Conservation (phyloP, 2,113 vertebrate genomes). For the Phoenicopterus ruber region DNA sequence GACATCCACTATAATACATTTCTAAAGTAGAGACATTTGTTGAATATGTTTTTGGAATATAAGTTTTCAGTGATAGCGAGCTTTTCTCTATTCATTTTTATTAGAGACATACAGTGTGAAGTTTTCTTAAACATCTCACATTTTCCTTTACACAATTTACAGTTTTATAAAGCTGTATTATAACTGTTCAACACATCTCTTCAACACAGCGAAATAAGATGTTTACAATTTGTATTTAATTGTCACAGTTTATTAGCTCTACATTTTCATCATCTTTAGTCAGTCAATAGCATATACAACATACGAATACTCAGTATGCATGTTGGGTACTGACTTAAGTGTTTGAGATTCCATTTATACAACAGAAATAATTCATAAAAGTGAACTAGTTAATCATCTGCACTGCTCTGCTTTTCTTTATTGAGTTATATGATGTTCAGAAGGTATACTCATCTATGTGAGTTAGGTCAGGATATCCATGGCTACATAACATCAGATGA, state of each 20-base stretch:
- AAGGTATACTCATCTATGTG: not conserved
- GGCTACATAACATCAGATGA: not conserved
- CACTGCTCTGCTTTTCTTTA: not conserved
- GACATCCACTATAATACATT: not conserved
- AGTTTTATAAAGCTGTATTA: not conserved
- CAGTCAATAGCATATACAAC: not conserved
- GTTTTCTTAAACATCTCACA: not conserved
- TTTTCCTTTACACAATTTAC: not conserved
- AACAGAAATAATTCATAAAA: not conserved
- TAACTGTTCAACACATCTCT: not conserved
- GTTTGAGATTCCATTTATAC: not conserved
- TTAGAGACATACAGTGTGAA: not conserved
- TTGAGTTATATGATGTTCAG: not conserved
- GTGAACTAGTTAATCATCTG: not conserved
- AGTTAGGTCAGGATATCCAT: not conserved
- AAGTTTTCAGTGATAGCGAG: not conserved
- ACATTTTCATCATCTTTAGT: not conserved
- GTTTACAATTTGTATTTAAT: not conserved
- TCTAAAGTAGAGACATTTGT: not conserved
- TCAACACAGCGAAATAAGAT: not conserved
- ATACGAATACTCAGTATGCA: not conserved
- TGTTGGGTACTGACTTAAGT: not conserved
- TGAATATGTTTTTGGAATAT: not conserved
- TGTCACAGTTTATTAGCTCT: not conserved
- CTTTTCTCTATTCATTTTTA: not conserved